phyloP scores from a whole-genome alignment of 92 coral and sea anemone species.

The Pocillopora meandrina region DNA sequence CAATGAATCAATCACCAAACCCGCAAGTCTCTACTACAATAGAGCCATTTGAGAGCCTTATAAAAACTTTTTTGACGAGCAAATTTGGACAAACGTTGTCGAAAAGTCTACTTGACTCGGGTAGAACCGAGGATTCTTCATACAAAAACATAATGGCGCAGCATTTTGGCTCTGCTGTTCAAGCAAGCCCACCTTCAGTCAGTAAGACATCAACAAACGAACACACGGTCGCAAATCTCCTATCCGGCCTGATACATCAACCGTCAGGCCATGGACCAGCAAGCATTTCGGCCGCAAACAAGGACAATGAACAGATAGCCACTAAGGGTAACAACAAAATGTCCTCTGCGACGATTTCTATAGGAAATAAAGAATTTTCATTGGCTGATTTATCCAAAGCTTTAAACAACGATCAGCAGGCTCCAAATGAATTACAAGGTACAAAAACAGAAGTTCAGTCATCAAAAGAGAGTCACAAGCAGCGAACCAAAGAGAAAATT shows the following conservation, averaged over 20 bases:
- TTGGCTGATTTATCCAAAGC: conserved; percentile 21
- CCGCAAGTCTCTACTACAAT: background rate
- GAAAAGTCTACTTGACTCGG: conserved; percentile 12
- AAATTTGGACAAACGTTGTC: conserved; percentile 28
- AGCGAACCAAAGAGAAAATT: conserved; percentile 18
- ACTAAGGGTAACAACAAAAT: background rate
- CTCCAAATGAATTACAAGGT: background rate
- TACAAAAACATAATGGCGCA: conserved; percentile 25
- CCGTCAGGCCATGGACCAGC: conserved; percentile 5
- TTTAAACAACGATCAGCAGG: conserved; percentile 11
- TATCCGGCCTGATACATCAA: conserved; percentile 17
- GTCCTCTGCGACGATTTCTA: conserved; percentile 32
- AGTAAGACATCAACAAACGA: background rate
- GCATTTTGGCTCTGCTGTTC: conserved; percentile 1
- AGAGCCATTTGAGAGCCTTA: background rate
- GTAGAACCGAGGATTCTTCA: conserved; percentile 1
- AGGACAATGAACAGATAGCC: background rate
- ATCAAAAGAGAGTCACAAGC: conserved; percentile 11
- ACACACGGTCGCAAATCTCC: conserved; percentile 5
- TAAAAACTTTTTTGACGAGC: conserved; percentile 16
- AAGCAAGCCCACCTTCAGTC: background rate
- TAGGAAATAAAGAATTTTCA: conserved; percentile 25
- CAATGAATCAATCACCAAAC: background rate
- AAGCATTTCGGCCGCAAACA: background rate
- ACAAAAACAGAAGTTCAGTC: background rate